Conservation (phyloP, 2,888 invertebrate genomes). For the Cheilosia vernalis region DNA sequence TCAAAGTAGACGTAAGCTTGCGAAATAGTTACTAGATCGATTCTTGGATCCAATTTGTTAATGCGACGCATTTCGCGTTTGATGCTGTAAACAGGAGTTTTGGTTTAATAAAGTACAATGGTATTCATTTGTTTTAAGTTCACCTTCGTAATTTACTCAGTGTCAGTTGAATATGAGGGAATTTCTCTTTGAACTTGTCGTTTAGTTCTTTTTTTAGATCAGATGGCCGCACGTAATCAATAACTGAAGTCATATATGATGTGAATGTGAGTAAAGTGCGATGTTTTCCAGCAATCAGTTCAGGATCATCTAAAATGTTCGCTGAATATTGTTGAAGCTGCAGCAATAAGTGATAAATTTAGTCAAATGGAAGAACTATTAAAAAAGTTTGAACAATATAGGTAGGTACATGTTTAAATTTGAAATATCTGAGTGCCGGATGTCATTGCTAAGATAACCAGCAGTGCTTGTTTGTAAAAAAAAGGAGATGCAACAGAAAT, state of each 20-base stretch:
- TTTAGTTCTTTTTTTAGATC: conserved; percentile 98
- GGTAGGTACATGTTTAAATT: too few relatives aligned
- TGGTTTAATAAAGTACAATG: background rate
- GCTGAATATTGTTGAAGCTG: conserved; percentile 88
- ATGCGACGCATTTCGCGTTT: conserved; percentile 98
- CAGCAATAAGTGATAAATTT: background rate
- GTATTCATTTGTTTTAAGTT: conserved; percentile 21
- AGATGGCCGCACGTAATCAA: conserved; percentile 97
- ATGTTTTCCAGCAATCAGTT: conserved; percentile 94
- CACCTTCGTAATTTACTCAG: conserved; percentile 98
- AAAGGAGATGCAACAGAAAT: too few relatives aligned
- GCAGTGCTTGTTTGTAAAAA: too few relatives aligned
- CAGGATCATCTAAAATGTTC: conserved; percentile 96
- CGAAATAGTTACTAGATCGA: conserved; percentile 95
- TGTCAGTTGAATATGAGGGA: conserved; percentile 96
- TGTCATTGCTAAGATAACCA: too few relatives aligned
- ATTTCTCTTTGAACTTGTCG: conserved; percentile 97
- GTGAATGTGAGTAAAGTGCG: conserved; percentile 93
- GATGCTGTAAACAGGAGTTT: conserved; percentile 86
- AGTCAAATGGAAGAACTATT: background rate
- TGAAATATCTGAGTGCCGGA: too few relatives aligned
- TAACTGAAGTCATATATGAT: conserved; percentile 96
- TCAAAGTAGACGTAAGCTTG: conserved; percentile 99
- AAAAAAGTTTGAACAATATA: background rate
- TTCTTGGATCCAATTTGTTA: conserved; percentile 91